Base-by-base conservation (phyloP, 2,797 vertebrate species). In the Acrossocheilus wenchowensis region DNA sequence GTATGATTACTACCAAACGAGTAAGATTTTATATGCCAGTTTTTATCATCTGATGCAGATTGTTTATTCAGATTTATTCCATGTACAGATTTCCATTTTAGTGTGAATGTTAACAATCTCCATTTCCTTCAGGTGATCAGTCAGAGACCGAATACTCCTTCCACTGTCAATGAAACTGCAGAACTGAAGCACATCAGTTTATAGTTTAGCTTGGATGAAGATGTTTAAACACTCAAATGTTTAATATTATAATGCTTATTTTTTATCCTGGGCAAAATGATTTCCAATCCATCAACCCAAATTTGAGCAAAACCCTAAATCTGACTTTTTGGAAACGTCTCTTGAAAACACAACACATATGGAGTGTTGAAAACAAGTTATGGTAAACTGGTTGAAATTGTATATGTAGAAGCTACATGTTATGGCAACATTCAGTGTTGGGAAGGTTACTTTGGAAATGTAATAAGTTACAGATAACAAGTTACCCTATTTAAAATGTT, bases 1-100 rank as follows among this genome's bases (percentile, higher is more conserved):
- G 26, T 84, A 84, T 30, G 83, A 84, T 77, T 84, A 84, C 62
- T 84, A 84, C 62, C 83, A 84, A 43, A 78, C 83, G 43, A 78
- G 83, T 84, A 78, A 84, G 82, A 48, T 23, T 68, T 64, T 15
- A n/a, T 45, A 57, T 43, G 9, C 6, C 48, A 57, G 34, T 41
- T 41, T 81, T 39, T 14, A 60, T 15, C 21, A 9, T 43, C 19
- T 23, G 2, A 41, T 57, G 10, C 8, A 41, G 19, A 23, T 71
- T 1, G 12, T 77, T 19, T 1, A 12, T 77, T 19, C 48, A 17
- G 6, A 36, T n/a, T 57, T 60, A 57, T 41, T 62, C 4, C 19
- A 64, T 60, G 2, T n/a, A 21, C 50, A 78, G 21, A 1, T 66
- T 60, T 79, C 36, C 6, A 14, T 9, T 54, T 0, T 23, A 36